A percentile compares a stretch with the other conserved stretches of the same genome.
Evolutionary conservation across 1,140 invertebrate genomes (phyloP).

Genomic region (Anastrepha obliqua): DNA sequence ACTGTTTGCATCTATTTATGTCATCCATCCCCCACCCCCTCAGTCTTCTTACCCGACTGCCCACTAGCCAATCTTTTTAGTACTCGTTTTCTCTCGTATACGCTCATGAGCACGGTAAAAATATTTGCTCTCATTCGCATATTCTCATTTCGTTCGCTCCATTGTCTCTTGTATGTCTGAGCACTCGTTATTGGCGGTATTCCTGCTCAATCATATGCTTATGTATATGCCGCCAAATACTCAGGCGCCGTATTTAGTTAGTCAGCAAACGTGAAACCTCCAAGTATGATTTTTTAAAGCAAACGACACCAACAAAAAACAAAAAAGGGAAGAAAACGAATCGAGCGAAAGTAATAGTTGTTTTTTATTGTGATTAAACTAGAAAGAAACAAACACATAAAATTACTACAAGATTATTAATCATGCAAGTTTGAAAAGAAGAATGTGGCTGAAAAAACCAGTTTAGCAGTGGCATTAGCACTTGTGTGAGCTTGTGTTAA

Average conservation of each 20-base stretch:
- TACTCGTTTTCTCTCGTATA: background rate
- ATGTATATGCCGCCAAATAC: conserved; percentile 30
- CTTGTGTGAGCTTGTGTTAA: background rate
- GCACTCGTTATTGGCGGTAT: background rate
- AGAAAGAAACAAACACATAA: background rate
- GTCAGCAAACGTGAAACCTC: conserved; percentile 45
- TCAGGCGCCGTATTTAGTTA: conserved; percentile 43
- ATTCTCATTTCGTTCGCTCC: no score
- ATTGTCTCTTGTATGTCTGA: background rate
- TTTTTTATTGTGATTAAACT: conserved; percentile 15
- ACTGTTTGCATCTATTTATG: background rate
- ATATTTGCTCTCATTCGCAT: background rate
- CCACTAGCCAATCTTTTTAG: background rate
- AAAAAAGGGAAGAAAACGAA: background rate
- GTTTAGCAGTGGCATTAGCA: background rate
- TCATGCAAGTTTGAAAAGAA: conserved; percentile 8
- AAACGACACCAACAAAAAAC: background rate
- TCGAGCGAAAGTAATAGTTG: conserved; percentile 14
- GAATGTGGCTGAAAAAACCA: background rate
- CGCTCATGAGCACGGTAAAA: background rate
- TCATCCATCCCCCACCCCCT: background rate
- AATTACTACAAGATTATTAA: background rate
- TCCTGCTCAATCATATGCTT: background rate
- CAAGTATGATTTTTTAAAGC: conserved; percentile 14
- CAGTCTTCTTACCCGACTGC: background rate